Evolutionary conservation across 2,113 vertebrate species (phyloP).

Genomic region (Sphaerodactylus townsendi): DNA sequence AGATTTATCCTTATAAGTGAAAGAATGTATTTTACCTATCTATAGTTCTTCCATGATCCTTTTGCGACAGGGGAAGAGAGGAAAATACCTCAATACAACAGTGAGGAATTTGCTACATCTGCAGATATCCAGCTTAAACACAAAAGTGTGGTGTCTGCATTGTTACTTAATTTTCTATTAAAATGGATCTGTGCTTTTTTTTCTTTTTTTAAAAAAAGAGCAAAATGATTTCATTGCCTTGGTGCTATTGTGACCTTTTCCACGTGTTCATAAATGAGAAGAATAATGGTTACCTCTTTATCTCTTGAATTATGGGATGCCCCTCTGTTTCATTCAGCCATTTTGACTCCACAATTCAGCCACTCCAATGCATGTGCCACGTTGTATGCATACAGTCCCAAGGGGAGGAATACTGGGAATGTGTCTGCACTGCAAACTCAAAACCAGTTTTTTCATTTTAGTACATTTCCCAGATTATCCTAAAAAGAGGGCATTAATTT

Average conservation of each 20-base stretch:
- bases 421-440: neutral
- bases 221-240: neutral
- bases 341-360: neutral
- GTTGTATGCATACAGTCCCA: neutral
- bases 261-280: neutral
- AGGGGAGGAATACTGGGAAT: neutral
- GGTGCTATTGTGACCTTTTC: neutral
- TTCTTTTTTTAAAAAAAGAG: neutral
- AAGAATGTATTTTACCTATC: neutral
- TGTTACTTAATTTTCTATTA: slow-evolving; percentile 2
- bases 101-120: neutral
- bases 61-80: neutral
- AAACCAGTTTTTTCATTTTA: neutral
- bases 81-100: neutral
- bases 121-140: neutral
- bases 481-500: neutral
- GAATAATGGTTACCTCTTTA: neutral
- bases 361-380: neutral
- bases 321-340: neutral
- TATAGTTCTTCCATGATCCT: slow-evolving; percentile 18
- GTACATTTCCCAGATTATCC: neutral
- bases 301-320: neutral
- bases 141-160: rapidly evolving
- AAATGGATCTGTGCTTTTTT: neutral
- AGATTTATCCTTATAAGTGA: neutral